These are phyloP conservation scores for Phodopus roborovskii DNA, from an alignment of 2,113 vertebrate species.

Conservation along the genomic window DNA sequence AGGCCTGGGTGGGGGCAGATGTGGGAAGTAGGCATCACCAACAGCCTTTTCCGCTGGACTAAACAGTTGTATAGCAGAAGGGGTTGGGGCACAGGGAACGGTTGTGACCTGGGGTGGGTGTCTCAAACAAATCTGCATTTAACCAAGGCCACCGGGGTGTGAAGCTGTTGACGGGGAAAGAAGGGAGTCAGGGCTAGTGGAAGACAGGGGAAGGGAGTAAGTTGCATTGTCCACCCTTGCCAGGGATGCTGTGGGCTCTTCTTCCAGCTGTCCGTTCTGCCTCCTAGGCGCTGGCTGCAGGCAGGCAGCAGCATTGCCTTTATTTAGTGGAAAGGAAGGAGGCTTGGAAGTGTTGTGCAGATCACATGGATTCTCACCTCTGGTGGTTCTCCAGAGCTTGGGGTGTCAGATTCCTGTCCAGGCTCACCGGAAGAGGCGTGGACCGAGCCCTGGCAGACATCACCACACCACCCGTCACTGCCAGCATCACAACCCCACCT, in stretches of 20 bases:
- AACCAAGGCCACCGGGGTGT: neutral
- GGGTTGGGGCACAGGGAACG: neutral
- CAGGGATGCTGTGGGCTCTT: neutral
- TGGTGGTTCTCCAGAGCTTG: neutral
- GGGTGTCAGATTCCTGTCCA: neutral
- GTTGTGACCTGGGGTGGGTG: neutral
- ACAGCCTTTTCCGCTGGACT: neutral
- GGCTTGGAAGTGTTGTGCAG: neutral
- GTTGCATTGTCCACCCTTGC: neutral
- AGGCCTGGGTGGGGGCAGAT: fast-evolving
- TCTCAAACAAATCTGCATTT: neutral
- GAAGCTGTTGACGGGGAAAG: neutral
- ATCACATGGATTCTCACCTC: neutral
- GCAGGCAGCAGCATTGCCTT: neutral
- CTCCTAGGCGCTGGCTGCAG: neutral
- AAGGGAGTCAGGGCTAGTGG: neutral
- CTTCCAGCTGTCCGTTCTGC: neutral
- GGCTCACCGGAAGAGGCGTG: neutral
- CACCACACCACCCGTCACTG: neutral
- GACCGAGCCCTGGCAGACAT: neutral
- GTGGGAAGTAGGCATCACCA: neutral
- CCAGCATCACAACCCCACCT: neutral
- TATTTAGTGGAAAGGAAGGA: neutral
- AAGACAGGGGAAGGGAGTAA: neutral
- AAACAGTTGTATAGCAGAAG: neutral